Evolutionary conservation across 2,888 invertebrate species (phyloP), one percentile per base, ranked within the genome.

Genomic region (Ephialtes manifestator): DNA sequence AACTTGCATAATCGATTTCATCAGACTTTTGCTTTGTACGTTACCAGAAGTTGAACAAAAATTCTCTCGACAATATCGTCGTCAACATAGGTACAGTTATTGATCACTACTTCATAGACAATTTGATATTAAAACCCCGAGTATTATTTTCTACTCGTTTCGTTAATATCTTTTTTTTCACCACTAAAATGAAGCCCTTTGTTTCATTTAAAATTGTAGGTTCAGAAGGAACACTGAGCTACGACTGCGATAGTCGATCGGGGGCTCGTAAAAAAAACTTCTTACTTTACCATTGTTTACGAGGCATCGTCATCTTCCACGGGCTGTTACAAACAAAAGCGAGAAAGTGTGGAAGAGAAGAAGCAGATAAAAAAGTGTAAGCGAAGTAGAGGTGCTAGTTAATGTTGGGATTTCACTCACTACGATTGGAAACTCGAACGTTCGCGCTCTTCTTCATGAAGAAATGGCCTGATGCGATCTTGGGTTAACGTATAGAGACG

Each of bases 211-310:
- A 70, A 76, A 48, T 20, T 70, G 60, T 77, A 82, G 43, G 28
- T 15, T 55, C 20, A 48, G 46, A 71, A 31, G 46, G 20, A 55
- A 77, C 18, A 20, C 3, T 53, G 53, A 43, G 71, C 55, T 35
- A 43, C 39, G 28, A 46, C 67, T 55, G 31, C 55, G 77, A 77
- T 68, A 77, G 77, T 51, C 63, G 63, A 77, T 77, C 71, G 53
- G 31, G 43, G 31, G 46, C 31, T 55, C 43, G 70, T 63, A 71
- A 63, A 55, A 77, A 82, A 65, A 71, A 81, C 63, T 46, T 71
- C 8, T 58, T 55, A 82, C 18, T 15, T 60, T 81, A 2, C 63
- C 77, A 82, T 82, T 77, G 82, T 77, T 82, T 65, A 35, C 46
- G 81, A 43, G 76, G 51, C 60, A 46, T 70, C 43, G 51, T 65